phyloP scores from a whole-genome alignment of 2,113 vertebrate genomes.

The Rhabdornis inornatus region DNA sequence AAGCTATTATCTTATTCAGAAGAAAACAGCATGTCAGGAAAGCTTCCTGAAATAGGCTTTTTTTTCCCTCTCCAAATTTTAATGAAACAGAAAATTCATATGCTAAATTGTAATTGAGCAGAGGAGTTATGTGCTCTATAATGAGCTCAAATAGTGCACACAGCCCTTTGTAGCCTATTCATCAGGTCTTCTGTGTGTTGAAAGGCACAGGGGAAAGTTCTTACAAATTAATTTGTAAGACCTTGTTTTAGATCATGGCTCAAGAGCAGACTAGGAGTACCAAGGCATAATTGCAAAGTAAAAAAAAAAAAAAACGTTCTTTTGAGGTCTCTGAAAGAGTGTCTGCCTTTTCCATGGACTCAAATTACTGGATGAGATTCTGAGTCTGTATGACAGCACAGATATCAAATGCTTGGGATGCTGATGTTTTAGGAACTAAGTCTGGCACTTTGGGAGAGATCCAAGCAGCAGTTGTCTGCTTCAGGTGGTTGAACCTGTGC shows the following conservation, averaged over 20 bases:
- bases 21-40: neutral
- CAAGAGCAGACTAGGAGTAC: neutral
- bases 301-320: neutral
- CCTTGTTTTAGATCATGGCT: neutral
- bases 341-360: neutral
- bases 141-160: neutral
- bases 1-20: neutral
- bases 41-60: neutral
- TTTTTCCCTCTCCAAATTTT: neutral
- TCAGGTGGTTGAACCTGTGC: neutral
- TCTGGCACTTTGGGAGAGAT: neutral
- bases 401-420: neutral
- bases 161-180: neutral
- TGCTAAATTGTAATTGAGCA: neutral
- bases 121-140: neutral
- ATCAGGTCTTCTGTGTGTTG: neutral
- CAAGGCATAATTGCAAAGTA: neutral
- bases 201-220: neutral
- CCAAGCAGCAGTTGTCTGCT: neutral
- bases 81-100: neutral
- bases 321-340: neutral
- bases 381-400: neutral
- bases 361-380: neutral
- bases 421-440: neutral
- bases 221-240: neutral